Percentiles rank a stretch among this genome's conserved stretches.
phyloP scores from a whole-genome alignment of 2,888 invertebrate genomes.

The Sialis lutaria region DNA sequence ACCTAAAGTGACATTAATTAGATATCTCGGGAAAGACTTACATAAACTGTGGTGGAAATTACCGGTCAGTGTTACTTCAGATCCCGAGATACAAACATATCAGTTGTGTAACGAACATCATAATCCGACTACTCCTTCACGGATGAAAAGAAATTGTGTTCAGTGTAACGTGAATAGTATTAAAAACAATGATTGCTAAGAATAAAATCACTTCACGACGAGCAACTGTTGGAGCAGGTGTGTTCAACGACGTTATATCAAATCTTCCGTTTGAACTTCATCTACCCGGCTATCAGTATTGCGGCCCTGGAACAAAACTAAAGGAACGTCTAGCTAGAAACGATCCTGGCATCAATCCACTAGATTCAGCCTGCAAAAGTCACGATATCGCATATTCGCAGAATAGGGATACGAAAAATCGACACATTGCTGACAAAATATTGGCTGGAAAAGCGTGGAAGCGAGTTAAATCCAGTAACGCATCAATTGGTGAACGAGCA shows the following conservation, averaged over 20 bases:
- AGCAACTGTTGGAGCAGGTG: background rate
- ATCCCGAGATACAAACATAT: too few relatives aligned
- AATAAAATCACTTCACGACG: too few relatives aligned
- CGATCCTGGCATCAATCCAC: background rate
- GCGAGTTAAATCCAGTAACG: background rate
- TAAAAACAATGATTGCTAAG: too few relatives aligned
- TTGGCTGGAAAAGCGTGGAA: background rate
- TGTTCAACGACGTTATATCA: background rate
- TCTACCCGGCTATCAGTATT: background rate
- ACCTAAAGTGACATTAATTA: too few relatives aligned
- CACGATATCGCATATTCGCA: conserved; percentile 1
- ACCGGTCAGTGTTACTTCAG: too few relatives aligned
- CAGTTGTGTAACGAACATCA: too few relatives aligned
- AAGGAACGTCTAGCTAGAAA: background rate
- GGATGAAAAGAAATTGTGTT: too few relatives aligned
- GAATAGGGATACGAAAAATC: background rate
- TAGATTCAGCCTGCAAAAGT: background rate
- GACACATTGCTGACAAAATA: background rate
- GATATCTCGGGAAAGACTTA: too few relatives aligned
- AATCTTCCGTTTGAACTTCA: background rate
- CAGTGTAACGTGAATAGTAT: too few relatives aligned
- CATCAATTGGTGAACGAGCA: background rate
- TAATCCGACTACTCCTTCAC: too few relatives aligned
- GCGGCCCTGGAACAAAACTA: background rate
- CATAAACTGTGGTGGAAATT: too few relatives aligned